Conservation (phyloP, 2,888 invertebrate genomes). For the Macrosoma leucophasiata region DNA sequence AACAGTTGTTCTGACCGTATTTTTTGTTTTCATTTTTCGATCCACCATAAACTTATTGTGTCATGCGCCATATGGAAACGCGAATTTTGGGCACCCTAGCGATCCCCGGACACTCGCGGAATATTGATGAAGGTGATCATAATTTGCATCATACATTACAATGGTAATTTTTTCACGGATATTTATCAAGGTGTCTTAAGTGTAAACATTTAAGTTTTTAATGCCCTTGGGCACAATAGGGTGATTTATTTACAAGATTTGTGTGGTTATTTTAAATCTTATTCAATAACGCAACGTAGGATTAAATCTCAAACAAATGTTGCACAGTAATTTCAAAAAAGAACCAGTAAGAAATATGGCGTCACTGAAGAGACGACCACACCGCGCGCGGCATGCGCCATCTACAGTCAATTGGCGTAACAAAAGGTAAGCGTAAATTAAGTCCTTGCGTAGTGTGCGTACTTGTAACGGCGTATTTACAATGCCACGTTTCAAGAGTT, state of each 20-base stretch:
- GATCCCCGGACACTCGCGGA: conserved; percentile 28
- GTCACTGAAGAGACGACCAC: conserved; percentile 60
- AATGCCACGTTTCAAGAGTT: too few relatives aligned
- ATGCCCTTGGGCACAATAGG: too few relatives aligned
- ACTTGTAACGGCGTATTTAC: too few relatives aligned
- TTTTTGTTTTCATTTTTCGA: conserved; percentile 48
- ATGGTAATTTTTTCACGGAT: conserved; percentile 22
- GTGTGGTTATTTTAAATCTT: too few relatives aligned
- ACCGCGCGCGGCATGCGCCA: conserved; percentile 62
- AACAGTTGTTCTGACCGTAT: conserved; percentile 52
- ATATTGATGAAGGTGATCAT: conserved; percentile 38
- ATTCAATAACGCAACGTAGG: too few relatives aligned
- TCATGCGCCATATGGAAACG: conserved; percentile 54
- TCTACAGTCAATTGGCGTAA: conserved; percentile 67
- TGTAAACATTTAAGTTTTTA: conserved; percentile 16
- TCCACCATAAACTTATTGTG: conserved; percentile 55
- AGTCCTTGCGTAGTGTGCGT: conserved; percentile 18
- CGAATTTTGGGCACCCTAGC: conserved; percentile 44
- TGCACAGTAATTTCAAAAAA: conserved; percentile 38
- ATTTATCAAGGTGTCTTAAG: conserved; percentile 14
- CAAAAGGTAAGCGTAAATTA: conserved; percentile 47
- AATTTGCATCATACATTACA: conserved; percentile 24
- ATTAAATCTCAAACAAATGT: conserved; percentile 33
- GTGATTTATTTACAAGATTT: too few relatives aligned
- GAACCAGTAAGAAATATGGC: conserved; percentile 38